These are phyloP conservation scores for Raphicerus campestris DNA, from an alignment of 2,113 vertebrate species.

Conservation along the genomic window DNA sequence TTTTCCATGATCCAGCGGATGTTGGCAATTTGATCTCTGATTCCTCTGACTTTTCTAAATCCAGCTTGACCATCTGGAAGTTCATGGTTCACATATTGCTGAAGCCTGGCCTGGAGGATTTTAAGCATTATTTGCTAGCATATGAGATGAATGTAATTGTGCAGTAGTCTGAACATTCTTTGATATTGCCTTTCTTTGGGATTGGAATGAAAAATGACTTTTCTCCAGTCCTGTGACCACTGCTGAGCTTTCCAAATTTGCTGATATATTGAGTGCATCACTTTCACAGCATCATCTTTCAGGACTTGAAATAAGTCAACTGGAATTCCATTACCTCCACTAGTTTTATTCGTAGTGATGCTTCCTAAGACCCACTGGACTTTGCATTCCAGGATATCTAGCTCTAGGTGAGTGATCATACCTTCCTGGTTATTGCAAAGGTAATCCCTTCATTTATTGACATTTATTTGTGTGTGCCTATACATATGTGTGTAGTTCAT, in stretches of 20 bases:
- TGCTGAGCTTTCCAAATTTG: not conserved
- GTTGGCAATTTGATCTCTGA: not conserved
- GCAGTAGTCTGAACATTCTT: not conserved
- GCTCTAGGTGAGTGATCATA: not conserved
- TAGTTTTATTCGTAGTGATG: not conserved
- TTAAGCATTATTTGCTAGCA: not conserved
- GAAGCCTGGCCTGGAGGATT: not conserved
- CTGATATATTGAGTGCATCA: not conserved
- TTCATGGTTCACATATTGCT: accelerated
- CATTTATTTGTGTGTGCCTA: not conserved
- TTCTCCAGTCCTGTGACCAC: not conserved
- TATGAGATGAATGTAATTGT: not conserved
- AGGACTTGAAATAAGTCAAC: not conserved
- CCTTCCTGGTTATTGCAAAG: not conserved
- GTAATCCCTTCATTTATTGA: not conserved
- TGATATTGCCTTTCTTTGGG: not conserved
- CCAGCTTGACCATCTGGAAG: not conserved
- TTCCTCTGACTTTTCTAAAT: not conserved
- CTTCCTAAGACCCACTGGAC: not conserved
- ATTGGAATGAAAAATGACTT: not conserved
- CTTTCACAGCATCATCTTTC: not conserved
- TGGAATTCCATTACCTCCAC: not conserved
- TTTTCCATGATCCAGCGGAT: not conserved
- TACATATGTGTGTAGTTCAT: not conserved
- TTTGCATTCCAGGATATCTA: not conserved